Conservation (phyloP, 2,113 vertebrate genomes). For the Ochotona curzoniae region DNA sequence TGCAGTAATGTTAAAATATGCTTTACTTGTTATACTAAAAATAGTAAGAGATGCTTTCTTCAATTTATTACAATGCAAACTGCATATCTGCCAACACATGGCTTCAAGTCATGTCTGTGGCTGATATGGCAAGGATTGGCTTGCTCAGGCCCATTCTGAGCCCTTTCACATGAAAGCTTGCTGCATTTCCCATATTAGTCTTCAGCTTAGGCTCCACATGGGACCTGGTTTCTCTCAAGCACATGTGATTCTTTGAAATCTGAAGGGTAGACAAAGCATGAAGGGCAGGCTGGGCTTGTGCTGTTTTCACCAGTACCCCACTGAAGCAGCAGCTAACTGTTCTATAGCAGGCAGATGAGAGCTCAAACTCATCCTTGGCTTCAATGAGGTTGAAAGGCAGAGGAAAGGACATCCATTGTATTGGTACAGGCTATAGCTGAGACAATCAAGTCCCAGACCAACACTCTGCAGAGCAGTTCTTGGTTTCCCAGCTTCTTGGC, state of each 20-base stretch:
- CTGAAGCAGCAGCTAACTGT: rapidly evolving
- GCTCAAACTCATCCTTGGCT: background rate
- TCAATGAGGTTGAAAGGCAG: background rate
- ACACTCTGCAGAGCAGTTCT: background rate
- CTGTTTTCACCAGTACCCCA: background rate
- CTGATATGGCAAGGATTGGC: background rate
- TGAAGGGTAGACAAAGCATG: background rate
- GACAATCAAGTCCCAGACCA: background rate
- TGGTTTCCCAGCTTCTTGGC: background rate
- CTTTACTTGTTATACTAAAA: background rate
- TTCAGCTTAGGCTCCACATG: background rate
- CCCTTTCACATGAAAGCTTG: background rate
- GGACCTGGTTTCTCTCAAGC: background rate
- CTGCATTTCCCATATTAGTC: background rate
- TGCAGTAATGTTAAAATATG: background rate
- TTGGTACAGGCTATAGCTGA: background rate
- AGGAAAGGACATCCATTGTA: background rate
- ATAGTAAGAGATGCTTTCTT: background rate
- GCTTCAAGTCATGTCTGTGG: background rate
- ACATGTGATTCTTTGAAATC: background rate
- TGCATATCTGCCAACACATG: background rate
- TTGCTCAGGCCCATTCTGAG: background rate
- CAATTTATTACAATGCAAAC: background rate
- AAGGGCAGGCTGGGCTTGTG: background rate
- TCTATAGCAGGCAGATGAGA: background rate